Evolutionary conservation across 2,113 vertebrate species (phyloP).

Genomic region (Cairina moschata): DNA sequence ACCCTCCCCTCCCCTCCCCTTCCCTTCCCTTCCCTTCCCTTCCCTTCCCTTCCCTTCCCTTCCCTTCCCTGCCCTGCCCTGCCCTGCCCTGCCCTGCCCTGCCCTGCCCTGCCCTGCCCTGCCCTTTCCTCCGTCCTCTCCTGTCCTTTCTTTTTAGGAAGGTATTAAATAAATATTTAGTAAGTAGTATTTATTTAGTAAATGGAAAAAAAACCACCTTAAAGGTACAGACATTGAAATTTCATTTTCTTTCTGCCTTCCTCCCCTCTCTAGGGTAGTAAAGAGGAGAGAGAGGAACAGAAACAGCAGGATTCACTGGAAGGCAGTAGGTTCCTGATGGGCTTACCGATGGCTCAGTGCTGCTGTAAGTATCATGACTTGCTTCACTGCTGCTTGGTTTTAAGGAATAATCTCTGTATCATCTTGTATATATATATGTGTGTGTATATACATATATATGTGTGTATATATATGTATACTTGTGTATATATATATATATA

Average conservation of each 20-base stretch:
- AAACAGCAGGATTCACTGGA: slow-evolving; percentile 13
- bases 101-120: too few relatives aligned
- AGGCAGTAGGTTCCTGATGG: slow-evolving; percentile 27
- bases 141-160: too few relatives aligned
- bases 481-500: too few relatives aligned
- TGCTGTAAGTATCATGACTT: background rate
- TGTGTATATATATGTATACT: too few relatives aligned
- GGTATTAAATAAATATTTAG: too few relatives aligned
- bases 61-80: too few relatives aligned
- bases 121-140: too few relatives aligned
- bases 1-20: background rate
- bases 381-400: slow-evolving; percentile 87
- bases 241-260: slow-evolving; percentile 23
- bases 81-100: too few relatives aligned
- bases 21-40: too few relatives aligned
- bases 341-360: slow-evolving; percentile 52
- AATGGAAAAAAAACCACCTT: background rate
- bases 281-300: slow-evolving; percentile 20
- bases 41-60: too few relatives aligned
- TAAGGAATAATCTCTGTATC: slow-evolving; percentile 88
- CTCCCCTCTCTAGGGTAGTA: background rate
- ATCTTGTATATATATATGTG: slow-evolving; percentile 60
- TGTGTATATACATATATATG: too few relatives aligned
- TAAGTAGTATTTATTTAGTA: too few relatives aligned
- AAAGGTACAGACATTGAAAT: slow-evolving; percentile 4